phyloP scores from a whole-genome alignment of 1,140 invertebrate species.

The Bombus sibiricus region DNA sequence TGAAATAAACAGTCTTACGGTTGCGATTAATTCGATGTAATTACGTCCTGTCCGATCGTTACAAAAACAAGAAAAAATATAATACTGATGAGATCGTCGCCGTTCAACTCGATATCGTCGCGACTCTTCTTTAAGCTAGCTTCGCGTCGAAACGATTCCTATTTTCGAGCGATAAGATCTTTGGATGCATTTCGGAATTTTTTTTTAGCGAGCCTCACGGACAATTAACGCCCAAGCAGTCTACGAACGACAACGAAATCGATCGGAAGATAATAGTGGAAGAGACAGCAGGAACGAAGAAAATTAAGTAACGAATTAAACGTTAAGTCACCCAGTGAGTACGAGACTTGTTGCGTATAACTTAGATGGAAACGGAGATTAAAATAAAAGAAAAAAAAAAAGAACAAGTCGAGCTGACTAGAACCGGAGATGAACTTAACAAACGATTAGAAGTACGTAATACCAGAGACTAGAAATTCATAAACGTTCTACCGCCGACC shows the following conservation, averaged over 20 bases:
- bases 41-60: conserved; percentile 15
- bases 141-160: background rate
- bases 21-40: conserved; percentile 24
- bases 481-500: conserved; percentile 15
- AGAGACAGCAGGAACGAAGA: background rate
- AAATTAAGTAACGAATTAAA: conserved; percentile 20
- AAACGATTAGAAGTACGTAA: conserved; percentile 51
- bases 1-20: conserved; percentile 41
- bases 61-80: background rate
- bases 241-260: background rate
- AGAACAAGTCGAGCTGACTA: conserved; percentile 45
- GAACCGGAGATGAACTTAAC: conserved; percentile 45
- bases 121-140: background rate
- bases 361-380: background rate
- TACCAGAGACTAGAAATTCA: conserved; percentile 58
- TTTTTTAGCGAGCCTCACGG: background rate
- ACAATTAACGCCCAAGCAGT: background rate
- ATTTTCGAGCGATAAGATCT: background rate
- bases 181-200: background rate
- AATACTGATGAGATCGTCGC: conserved; percentile 42
- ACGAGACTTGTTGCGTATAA: background rate
- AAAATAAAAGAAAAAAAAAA: background rate
- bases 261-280: background rate
- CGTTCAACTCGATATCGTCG: background rate
- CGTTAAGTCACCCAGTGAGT: background rate